Conservation (phyloP, 2,113 vertebrate species). For the Ochotona curzoniae region DNA sequence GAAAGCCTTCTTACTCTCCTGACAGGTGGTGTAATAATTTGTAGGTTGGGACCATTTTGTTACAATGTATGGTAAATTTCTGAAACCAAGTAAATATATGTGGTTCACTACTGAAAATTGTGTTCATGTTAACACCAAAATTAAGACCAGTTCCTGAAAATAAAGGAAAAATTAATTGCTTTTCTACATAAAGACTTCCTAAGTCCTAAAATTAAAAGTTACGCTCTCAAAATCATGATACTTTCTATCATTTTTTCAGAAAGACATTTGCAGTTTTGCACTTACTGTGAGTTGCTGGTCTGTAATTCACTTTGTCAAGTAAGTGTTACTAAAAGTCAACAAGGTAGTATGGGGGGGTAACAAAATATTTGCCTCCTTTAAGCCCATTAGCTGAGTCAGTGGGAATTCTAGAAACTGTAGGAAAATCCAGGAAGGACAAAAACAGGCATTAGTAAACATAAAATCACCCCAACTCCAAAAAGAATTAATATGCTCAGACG, state of each 20-base stretch:
- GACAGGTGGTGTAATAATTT: not conserved
- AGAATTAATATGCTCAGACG: slow-evolving; percentile 26
- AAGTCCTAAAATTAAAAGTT: slow-evolving; percentile 50
- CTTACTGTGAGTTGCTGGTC: slow-evolving; percentile 1
- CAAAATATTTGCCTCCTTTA: slow-evolving; percentile 28
- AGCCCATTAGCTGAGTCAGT: not conserved
- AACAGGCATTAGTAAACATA: not conserved
- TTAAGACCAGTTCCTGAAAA: slow-evolving; percentile 25
- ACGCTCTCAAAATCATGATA: not conserved
- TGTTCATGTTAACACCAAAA: slow-evolving; percentile 28
- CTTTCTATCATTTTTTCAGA: slow-evolving; percentile 22
- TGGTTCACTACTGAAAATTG: slow-evolving; percentile 56
- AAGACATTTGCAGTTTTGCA: not conserved
- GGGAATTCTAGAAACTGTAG: slow-evolving; percentile 14
- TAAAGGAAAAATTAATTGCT: slow-evolving; percentile 41
- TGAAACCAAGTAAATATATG: slow-evolving; percentile 34
- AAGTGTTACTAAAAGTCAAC: slow-evolving; percentile 54
- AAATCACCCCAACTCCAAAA: not conserved
- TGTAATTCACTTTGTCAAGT: slow-evolving; percentile 17
- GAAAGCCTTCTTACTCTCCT: not conserved
- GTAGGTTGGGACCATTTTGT: slow-evolving; percentile 1
- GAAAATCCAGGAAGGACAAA: slow-evolving; percentile 22
- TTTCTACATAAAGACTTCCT: slow-evolving; percentile 22
- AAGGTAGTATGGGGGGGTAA: not conserved
- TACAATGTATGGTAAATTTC: not conserved